These are phyloP conservation scores for Mycalesis mineus DNA, from an alignment of 2,888 invertebrate genomes.

Conservation along the genomic window DNA sequence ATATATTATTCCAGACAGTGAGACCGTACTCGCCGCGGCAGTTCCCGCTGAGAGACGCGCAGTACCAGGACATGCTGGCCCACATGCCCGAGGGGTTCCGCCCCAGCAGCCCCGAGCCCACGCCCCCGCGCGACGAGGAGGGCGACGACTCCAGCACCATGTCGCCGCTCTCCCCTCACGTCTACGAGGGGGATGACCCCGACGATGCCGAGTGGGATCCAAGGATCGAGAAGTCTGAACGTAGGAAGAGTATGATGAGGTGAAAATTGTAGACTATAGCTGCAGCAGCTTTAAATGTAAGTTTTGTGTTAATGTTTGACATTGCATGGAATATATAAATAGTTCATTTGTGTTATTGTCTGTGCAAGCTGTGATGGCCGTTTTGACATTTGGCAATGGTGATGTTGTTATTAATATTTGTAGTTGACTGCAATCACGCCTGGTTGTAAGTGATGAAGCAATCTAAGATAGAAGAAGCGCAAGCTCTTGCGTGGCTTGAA, in stretches of 20 bases:
- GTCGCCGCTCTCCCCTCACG: conserved; percentile 49
- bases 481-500: too few species aligned
- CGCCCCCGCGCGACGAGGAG: conserved; percentile 30
- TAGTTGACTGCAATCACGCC: too few species aligned
- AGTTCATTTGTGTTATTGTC: too few species aligned
- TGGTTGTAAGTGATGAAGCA: too few species aligned
- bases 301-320: too few species aligned
- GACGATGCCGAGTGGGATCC: conserved; percentile 91
- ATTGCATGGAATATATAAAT: too few species aligned
- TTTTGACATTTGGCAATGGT: too few species aligned
- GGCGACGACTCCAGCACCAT: conserved; percentile 43
- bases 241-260: conserved; percentile 50
- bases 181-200: conserved; percentile 87
- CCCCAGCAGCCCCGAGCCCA: conserved; percentile 33
- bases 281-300: too few species aligned
- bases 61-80: conserved; percentile 82
- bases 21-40: conserved; percentile 85
- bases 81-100: conserved; percentile 83
- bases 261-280: conserved; percentile 25
- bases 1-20: conserved; percentile 68
- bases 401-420: too few species aligned
- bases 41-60: conserved; percentile 85
- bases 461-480: too few species aligned
- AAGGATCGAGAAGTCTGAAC: conserved; percentile 50
- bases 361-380: too few species aligned